These are phyloP conservation scores for Lethenteron camtschaticum DNA, from an alignment of 2,113 vertebrate species.

Conservation along the genomic window DNA sequence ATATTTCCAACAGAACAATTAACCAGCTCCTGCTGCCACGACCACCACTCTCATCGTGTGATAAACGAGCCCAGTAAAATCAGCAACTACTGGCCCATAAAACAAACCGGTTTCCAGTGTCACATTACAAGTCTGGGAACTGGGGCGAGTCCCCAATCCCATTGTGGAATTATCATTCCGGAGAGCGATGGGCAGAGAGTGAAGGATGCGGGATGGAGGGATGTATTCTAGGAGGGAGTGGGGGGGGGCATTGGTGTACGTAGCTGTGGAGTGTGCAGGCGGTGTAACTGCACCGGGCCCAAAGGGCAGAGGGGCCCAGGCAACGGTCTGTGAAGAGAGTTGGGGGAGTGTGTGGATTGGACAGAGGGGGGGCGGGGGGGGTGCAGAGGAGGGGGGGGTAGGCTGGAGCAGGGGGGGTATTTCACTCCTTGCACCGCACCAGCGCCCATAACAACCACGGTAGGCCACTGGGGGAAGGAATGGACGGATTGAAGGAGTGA, in stretches of 20 bases:
- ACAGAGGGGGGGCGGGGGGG: neutral
- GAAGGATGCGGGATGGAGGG: neutral
- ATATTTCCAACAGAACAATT: no score
- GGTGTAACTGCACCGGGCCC: neutral
- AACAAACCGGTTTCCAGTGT: no score
- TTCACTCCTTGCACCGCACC: no score
- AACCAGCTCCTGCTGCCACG: no score
- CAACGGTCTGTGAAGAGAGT: neutral
- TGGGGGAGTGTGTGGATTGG: neutral
- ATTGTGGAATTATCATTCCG: no score
- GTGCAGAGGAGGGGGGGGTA: neutral
- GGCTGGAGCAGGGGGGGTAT: neutral
- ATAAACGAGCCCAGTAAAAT: no score
- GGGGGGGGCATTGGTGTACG: neutral
- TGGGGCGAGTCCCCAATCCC: no score
- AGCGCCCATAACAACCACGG: no score
- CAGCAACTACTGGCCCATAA: no score
- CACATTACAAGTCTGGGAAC: no score
- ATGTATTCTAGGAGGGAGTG: neutral
- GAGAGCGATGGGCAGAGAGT: neutral
- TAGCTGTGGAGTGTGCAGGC: neutral
- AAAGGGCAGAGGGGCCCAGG: neutral
- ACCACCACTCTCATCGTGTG: no score
- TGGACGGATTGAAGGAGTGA: neutral
- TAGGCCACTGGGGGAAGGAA: neutral